These are phyloP conservation scores for Pheosia tremula DNA, from an alignment of 2,888 invertebrate genomes.

Conservation along the genomic window DNA sequence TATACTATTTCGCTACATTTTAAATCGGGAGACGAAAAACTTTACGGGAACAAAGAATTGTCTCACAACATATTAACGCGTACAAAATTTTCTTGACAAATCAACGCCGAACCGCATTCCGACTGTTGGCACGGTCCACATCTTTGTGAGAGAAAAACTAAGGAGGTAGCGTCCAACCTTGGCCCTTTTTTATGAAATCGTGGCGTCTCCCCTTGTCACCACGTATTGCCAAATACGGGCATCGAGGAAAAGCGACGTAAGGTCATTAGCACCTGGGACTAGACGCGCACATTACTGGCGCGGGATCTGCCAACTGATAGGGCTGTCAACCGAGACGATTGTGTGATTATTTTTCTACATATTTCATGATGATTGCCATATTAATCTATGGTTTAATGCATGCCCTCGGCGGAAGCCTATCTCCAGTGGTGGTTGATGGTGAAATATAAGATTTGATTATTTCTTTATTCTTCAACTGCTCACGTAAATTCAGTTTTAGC, in stretches of 20 bases:
- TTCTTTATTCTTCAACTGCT: too few species aligned
- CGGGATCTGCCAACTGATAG: neutral
- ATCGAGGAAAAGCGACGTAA: neutral
- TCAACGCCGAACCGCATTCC: neutral
- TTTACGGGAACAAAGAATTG: neutral
- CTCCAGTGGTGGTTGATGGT: too few species aligned
- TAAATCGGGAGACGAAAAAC: too few species aligned
- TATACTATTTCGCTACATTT: too few species aligned
- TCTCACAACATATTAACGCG: neutral
- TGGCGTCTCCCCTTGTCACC: neutral
- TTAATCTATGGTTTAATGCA: too few species aligned
- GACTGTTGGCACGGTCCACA: neutral
- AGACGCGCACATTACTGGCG: neutral
- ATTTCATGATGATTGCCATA: too few species aligned
- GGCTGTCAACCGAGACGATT: neutral
- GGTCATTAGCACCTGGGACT: constrained; percentile 1
- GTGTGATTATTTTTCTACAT: neutral
- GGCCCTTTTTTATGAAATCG: constrained; percentile 5
- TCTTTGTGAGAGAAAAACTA: constrained; percentile 3
- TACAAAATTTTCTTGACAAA: neutral
- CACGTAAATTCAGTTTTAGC: too few species aligned
- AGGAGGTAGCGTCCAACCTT: constrained; percentile 1
- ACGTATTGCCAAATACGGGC: constrained; percentile 5
- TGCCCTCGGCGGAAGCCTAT: too few species aligned
- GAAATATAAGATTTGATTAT: too few species aligned